Base-by-base conservation (phyloP, 2,888 invertebrate species). In the Norana najaformis region DNA sequence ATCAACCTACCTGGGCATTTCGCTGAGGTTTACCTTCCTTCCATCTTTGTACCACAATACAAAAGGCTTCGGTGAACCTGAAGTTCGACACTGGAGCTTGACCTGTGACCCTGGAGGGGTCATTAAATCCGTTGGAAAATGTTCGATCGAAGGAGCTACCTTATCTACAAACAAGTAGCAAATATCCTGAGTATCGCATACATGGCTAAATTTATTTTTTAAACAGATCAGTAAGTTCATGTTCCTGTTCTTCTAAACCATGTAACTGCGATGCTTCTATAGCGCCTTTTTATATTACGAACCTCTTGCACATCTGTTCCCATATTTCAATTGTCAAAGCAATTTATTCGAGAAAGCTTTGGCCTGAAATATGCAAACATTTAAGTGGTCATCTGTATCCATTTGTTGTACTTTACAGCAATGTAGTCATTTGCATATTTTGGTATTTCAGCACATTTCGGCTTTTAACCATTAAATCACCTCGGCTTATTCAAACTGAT, bases 41-140 rank as follows among this genome's bases (percentile, higher is more conserved):
- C 85, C 85, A 37, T 85, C 85, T 85, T 36, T 85, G 85, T 85
- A 85, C 85, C 85, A 85, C 85, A 37, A 36, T 18, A 85, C 85
- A 85, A 36, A 85, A 18, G 85, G 85, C 85, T 85, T 85, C 85
- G 85, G 85, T 18, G 37, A 85, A 85, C 85, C 85, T 34, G 85
- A 85, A 37, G 37, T 37, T 20, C 85, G 85, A 23, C 85, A 85
- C 35, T 85, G 85, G 34, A 85, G 85, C 37, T 85, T 85, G 85
- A 37, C 85, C 37, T 85, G 36, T 35, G 35, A 37, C 23, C 85
- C 85, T 23, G 85, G 20, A 20, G 85, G 85, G 23, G 37, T 85
- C 85, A 85, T 85, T 20, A 85, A 85, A n/a, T 85, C 85, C 14
- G 85, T 35, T 85, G 35, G 35, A 35, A 85, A 85, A 36, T 5